phyloP scores from a whole-genome alignment of 2,113 vertebrate genomes.

The Callionymus lyra region DNA sequence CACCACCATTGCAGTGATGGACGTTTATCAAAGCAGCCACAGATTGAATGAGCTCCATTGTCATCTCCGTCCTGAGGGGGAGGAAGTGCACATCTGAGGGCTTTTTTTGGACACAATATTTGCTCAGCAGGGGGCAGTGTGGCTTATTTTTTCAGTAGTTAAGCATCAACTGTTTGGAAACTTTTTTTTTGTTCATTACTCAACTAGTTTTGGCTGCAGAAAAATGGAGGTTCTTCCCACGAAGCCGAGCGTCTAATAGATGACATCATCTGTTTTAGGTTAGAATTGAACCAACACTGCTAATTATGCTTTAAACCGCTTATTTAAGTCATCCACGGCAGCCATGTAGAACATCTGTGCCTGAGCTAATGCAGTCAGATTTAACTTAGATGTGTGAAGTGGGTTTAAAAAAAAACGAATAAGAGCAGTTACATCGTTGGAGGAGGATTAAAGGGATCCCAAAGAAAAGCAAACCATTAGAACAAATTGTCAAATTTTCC shows the following conservation, averaged over 20 bases:
- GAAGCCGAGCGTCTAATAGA: conserved; percentile 5
- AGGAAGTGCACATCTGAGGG: conserved; percentile 15
- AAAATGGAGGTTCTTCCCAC: too few relatives aligned
- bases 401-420: conserved; percentile 2
- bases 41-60: conserved; percentile 36
- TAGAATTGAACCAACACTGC: neutral
- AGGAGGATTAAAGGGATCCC: conserved; percentile 1
- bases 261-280: conserved; percentile 8
- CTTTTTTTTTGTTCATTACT: too few relatives aligned
- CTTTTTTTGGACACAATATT: conserved; percentile 7
- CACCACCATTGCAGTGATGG: conserved; percentile 39
- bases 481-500: too few relatives aligned
- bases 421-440: conserved; percentile 7
- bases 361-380: too few relatives aligned
- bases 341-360: too few relatives aligned
- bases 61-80: conserved; percentile 33
- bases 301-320: too few relatives aligned
- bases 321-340: too few relatives aligned
- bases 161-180: neutral
- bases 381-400: neutral
- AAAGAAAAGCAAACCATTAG: too few relatives aligned
- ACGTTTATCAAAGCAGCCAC: conserved; percentile 44
- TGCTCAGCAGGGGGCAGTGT: neutral
- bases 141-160: conserved; percentile 8
- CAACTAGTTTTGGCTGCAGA: conserved; percentile 2